These are phyloP conservation scores for Resseliella maxima DNA, from an alignment of 2,888 invertebrate species.

Conservation along the genomic window DNA sequence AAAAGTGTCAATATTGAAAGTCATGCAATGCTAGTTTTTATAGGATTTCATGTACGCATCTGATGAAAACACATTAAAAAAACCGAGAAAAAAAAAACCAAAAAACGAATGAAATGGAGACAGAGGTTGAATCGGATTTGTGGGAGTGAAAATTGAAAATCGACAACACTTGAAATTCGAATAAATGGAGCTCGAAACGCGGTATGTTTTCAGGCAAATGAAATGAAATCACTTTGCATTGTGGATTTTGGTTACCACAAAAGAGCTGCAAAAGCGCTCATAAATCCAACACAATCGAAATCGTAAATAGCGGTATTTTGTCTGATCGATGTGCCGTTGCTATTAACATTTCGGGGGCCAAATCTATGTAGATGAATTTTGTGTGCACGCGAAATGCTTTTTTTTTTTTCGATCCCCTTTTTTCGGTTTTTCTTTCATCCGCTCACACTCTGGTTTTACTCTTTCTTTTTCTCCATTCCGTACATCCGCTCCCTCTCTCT, in stretches of 20 bases:
- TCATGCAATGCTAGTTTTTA: neutral
- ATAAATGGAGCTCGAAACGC: neutral
- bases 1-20: constrained; percentile 2
- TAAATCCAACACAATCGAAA: constrained; percentile 54
- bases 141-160: constrained; percentile 25
- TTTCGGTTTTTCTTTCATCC: too few relatives aligned
- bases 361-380: constrained; percentile 38
- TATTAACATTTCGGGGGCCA: neutral
- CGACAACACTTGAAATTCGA: neutral
- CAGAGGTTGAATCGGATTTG: neutral
- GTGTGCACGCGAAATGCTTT: neutral
- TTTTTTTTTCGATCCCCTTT: constrained; percentile 28
- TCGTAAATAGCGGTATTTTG: constrained; percentile 51
- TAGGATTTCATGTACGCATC: neutral
- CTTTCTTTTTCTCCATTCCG: too few relatives aligned
- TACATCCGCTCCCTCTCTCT: too few relatives aligned
- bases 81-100: neutral
- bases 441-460: too few relatives aligned
- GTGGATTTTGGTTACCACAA: neutral
- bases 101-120: neutral
- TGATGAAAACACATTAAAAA: neutral
- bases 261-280: neutral
- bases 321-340: neutral
- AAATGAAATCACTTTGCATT: constrained; percentile 50
- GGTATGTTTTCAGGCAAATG: neutral